phyloP scores from a whole-genome alignment of 2,888 invertebrate species.

The Quadriops clusia region DNA sequence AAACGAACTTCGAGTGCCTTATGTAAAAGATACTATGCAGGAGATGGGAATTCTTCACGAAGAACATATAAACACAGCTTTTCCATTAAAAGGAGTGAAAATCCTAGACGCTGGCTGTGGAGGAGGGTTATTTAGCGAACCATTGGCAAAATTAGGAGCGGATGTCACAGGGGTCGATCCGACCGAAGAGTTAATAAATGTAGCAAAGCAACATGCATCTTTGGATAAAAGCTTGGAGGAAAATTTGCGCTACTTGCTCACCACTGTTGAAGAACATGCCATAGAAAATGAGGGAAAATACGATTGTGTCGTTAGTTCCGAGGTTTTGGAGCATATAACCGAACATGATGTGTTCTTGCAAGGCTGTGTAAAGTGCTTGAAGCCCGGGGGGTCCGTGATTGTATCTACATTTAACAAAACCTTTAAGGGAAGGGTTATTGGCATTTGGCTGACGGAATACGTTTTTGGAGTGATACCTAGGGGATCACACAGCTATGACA shows the following conservation, averaged over 20 bases:
- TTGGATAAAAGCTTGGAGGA: conserved; percentile 32
- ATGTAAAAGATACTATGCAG: conserved; percentile 54
- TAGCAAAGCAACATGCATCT: conserved; percentile 53
- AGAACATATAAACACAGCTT: conserved; percentile 34
- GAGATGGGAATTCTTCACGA: conserved; percentile 35
- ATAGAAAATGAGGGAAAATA: conserved; percentile 29
- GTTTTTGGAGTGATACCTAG: conserved; percentile 54
- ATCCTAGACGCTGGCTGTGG: conserved; percentile 91
- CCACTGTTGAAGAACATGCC: conserved; percentile 42
- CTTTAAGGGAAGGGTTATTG: conserved; percentile 37
- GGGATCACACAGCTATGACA: conserved; percentile 80
- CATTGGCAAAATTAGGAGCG: conserved; percentile 70
- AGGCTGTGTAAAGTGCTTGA: conserved; percentile 26
- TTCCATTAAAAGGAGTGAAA: conserved; percentile 52
- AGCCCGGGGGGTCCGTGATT: conserved; percentile 35
- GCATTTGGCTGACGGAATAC: conserved; percentile 62
- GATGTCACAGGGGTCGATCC: conserved; percentile 73
- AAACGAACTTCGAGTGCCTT: conserved; percentile 18
- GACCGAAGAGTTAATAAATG: conserved; percentile 52
- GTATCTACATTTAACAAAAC: conserved; percentile 39
- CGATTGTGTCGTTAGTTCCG: conserved; percentile 54
- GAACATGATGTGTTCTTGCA: conserved; percentile 42
- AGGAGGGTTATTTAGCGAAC: conserved; percentile 42
- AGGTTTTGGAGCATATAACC: conserved; percentile 55
- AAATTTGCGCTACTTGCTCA: conserved; percentile 35